phyloP scores from a whole-genome alignment of 37 sponge, comb jelly and placozoan species.

The Agelas oroides region DNA sequence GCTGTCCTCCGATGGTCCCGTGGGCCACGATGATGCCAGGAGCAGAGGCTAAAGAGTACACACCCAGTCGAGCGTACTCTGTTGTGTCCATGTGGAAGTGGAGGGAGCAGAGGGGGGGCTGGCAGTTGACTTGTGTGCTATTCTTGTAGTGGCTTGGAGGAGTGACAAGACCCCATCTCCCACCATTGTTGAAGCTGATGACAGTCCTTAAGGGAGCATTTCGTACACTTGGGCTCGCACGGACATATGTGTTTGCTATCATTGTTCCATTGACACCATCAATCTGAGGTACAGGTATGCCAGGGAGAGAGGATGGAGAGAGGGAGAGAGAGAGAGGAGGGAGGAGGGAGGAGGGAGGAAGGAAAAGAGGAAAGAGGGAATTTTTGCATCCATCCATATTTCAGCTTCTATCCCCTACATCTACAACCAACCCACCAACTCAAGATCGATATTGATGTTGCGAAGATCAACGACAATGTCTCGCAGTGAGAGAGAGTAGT shows the following conservation, averaged over 20 bases:
- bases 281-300: constrained; percentile 30
- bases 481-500: constrained; percentile 69
- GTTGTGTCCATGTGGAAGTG: constrained; percentile 80
- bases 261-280: constrained; percentile 72
- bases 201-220: constrained; percentile 42
- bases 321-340: too few species aligned
- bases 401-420: too few species aligned
- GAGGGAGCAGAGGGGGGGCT: constrained; percentile 79
- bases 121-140: constrained; percentile 8
- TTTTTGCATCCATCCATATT: too few species aligned
- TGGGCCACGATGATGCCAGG: constrained; percentile 83
- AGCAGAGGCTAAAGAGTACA: constrained; percentile 67
- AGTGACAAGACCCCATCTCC: constrained; percentile 60
- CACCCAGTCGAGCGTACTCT: constrained; percentile 64
- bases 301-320: too few species aligned
- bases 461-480: constrained; percentile 31
- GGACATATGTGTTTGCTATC: constrained; percentile 76
- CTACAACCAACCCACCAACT: constrained; percentile 19
- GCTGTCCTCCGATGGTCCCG: constrained; percentile 53
- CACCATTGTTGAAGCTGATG: constrained; percentile 79
- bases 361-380: too few species aligned
- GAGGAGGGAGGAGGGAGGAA: too few species aligned
- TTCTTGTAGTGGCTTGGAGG: constrained; percentile 7
- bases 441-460: constrained; percentile 32
- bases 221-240: background rate